Evolutionary conservation across 2,113 vertebrate genomes (phyloP), one percentile per base, ranked within the genome.

Genomic region (Pteropus alecto): DNA sequence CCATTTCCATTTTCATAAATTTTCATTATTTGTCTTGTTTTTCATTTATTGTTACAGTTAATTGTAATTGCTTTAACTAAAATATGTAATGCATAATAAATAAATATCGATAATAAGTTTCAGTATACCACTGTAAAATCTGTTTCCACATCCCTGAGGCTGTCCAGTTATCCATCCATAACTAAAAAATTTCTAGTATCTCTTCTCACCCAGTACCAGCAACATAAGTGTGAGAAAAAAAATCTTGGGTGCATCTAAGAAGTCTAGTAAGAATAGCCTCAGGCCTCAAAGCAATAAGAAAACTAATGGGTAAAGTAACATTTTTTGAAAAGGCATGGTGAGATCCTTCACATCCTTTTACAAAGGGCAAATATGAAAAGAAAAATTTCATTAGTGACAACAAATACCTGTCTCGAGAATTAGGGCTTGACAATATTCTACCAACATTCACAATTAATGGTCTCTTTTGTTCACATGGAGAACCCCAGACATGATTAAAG

Each of bases 301-400:
- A 96, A 97, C 89, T 93, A 96, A 82, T 94, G 81, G 77, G 61
- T 41, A 89, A 86, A 96, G 79, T 95, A 24, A 91, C 19, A 91
- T 41, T 79, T 90, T 63, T 28, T 63, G 71, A 93, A 90, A 95
- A 97, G 30, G 68, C 16, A 28, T 7, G 18, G 11, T 71, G n/a
- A 93, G 33, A 83, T 87, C 74, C 58, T 73, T 96, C 43, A 74
- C 2, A 65, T 87, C 63, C 73, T 83, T 63, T 94, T 73, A 78
- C 82, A 94, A 91, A 92, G 63, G 81, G 35, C 19, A 97, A 74
- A 87, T 38, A 76, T 89, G 56, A 93, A 90, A 87, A 94, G 84
- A n/a, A 92, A 96, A 87, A 83, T 43, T 76, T 93, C 73, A 90
- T 95, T 97, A 93, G 48, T 87, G 87, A 65, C 74, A 92, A 60